Evolutionary conservation across 2,888 invertebrate genomes (phyloP).

Genomic region (Anarsia innoxiella): DNA sequence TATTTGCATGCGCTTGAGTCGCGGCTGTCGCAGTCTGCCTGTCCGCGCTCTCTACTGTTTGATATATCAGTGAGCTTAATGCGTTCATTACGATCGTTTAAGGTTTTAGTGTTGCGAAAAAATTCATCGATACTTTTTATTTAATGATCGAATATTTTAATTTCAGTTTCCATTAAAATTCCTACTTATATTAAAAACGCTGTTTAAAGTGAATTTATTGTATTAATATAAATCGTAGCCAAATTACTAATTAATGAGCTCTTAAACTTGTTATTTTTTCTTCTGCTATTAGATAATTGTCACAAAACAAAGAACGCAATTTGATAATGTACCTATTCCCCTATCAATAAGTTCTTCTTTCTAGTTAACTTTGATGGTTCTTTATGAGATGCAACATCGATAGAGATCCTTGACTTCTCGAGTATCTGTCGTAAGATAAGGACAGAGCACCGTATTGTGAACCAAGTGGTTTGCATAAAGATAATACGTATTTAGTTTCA

Average conservation of each 20-base stretch:
- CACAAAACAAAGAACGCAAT: too few species aligned
- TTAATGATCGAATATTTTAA: not conserved
- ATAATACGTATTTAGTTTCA: conserved; percentile 68
- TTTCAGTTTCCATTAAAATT: too few species aligned
- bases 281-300: too few species aligned
- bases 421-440: conserved; percentile 59
- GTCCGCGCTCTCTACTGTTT: conserved; percentile 50
- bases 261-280: too few species aligned
- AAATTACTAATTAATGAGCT: too few species aligned
- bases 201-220: too few species aligned
- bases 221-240: too few species aligned
- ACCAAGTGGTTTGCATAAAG: conserved; percentile 73
- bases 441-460: conserved; percentile 64
- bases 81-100: conserved; percentile 64
- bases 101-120: conserved; percentile 37
- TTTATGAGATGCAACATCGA: conserved; percentile 59
- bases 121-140: not conserved
- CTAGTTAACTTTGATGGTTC: conserved; percentile 41
- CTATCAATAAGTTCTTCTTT: conserved; percentile 16
- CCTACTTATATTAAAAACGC: too few species aligned
- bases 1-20: conserved; percentile 66
- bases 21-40: conserved; percentile 53
- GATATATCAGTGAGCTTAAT: conserved; percentile 68
- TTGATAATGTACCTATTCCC: too few species aligned
- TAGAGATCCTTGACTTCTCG: conserved; percentile 64